phyloP scores from a whole-genome alignment of 2,888 invertebrate species.

The Lithosia quadra region DNA sequence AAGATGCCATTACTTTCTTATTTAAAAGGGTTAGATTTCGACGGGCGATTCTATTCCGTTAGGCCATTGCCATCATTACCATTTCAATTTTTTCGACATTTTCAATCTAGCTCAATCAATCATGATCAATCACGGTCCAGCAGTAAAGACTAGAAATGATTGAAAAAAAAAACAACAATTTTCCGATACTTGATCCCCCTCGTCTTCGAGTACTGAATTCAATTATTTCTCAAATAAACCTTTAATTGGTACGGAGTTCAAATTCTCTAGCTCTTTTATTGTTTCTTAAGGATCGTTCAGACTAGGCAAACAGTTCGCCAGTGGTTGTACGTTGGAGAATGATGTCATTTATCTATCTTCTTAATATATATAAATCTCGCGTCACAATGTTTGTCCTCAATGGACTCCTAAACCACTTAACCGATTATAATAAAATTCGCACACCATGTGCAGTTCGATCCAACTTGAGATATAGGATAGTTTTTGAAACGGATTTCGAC shows the following conservation, averaged over 20 bases:
- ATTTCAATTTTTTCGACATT: neutral
- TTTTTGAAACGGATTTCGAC: too few species aligned
- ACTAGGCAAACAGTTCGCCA: neutral
- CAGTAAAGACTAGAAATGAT: neutral
- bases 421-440: too few species aligned
- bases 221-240: conserved; percentile 37
- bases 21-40: neutral
- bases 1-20: neutral
- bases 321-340: neutral
- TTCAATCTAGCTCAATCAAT: conserved; percentile 4
- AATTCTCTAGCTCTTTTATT: neutral
- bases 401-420: too few species aligned
- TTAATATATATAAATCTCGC: too few species aligned
- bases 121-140: conserved; percentile 1
- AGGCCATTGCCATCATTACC: too few species aligned
- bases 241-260: conserved; percentile 28
- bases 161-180: neutral
- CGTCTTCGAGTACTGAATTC: conserved; percentile 17
- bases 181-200: neutral
- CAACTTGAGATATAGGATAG: too few species aligned
- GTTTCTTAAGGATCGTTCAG: neutral
- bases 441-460: too few species aligned
- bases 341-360: too few species aligned
- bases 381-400: too few species aligned
- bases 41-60: neutral